These are phyloP conservation scores for Chionomys nivalis DNA, from an alignment of 2,113 vertebrate genomes.

Conservation along the genomic window DNA sequence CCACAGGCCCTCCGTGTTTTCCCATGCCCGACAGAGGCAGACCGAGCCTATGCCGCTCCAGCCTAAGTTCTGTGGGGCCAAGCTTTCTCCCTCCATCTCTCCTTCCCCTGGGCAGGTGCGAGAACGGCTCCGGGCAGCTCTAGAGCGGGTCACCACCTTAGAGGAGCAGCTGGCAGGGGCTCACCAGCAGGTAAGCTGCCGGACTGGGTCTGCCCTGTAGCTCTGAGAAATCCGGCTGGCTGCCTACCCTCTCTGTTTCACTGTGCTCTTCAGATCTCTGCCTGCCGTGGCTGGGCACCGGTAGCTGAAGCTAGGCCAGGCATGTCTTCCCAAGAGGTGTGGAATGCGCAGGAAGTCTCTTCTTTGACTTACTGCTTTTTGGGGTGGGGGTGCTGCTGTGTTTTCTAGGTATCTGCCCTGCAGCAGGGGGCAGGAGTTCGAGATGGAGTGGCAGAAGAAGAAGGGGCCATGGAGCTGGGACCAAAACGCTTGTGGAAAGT, in stretches of 20 bases:
- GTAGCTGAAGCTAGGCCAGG: not conserved
- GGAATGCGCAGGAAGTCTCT: not conserved
- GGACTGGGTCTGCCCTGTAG: not conserved
- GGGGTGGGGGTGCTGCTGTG: not conserved
- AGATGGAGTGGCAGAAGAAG: conserved; percentile 77
- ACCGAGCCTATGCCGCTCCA: not conserved
- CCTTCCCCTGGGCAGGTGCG: conserved; percentile 88
- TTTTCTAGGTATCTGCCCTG: conserved; percentile 83
- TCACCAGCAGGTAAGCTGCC: conserved; percentile 91
- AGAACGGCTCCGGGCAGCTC: conserved; percentile 93
- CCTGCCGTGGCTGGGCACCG: not conserved
- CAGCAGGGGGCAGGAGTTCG: conserved; percentile 79
- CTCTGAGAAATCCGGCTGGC: not conserved
- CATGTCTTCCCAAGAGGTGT: not conserved
- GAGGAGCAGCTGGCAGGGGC: conserved; percentile 93
- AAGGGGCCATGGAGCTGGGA: conserved; percentile 79
- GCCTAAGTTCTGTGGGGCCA: not conserved
- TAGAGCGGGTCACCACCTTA: conserved; percentile 94
- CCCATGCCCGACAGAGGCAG: not conserved
- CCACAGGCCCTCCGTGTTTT: not conserved
- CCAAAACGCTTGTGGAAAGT: conserved; percentile 87
- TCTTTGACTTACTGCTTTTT: not conserved
- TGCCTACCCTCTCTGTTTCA: accelerated
- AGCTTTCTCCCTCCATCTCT: conserved; percentile 41
- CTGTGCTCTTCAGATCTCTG: not conserved